phyloP scores from a whole-genome alignment of 1,140 invertebrate genomes.

The Drosophila tristis region DNA sequence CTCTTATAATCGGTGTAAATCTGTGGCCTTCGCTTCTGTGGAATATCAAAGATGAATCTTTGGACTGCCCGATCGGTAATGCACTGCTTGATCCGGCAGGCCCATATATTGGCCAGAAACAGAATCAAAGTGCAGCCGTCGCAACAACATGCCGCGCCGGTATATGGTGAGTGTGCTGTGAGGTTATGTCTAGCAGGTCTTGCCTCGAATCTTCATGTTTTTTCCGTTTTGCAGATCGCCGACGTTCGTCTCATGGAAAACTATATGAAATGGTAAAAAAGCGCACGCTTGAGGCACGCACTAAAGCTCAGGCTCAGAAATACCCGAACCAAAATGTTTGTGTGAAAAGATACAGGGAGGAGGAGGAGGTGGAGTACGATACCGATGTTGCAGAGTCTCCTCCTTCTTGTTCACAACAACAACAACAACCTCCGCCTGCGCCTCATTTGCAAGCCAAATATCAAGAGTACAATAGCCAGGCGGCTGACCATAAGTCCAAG shows the following conservation, averaged over 20 bases:
- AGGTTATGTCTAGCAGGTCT: conserved; percentile 43
- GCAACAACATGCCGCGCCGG: no score
- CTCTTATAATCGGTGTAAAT: no score
- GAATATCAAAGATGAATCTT: no score
- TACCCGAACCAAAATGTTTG: conserved; percentile 73
- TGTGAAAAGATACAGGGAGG: conserved; percentile 31
- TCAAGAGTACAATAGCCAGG: no score
- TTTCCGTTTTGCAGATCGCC: conserved; percentile 32
- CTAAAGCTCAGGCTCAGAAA: conserved; percentile 73
- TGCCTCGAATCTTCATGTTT: not conserved
- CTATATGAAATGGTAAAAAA: conserved; percentile 83
- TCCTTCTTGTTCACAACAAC: no score
- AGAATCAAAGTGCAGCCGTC: no score
- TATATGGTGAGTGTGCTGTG: conserved; percentile 3
- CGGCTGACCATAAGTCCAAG: conserved; percentile 24
- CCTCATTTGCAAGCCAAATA: no score
- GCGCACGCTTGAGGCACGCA: conserved; percentile 71
- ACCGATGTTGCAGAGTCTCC: no score
- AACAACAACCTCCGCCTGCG: no score
- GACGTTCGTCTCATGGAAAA: conserved; percentile 61
- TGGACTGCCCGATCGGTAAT: no score
- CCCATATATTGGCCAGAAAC: not conserved
- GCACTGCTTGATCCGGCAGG: no score
- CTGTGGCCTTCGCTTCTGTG: no score
- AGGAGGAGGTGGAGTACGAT: conserved; percentile 23